Evolutionary conservation across 2,113 vertebrate species (phyloP), one percentile per base, ranked within the genome.

Genomic region (Gyps fulvus): DNA sequence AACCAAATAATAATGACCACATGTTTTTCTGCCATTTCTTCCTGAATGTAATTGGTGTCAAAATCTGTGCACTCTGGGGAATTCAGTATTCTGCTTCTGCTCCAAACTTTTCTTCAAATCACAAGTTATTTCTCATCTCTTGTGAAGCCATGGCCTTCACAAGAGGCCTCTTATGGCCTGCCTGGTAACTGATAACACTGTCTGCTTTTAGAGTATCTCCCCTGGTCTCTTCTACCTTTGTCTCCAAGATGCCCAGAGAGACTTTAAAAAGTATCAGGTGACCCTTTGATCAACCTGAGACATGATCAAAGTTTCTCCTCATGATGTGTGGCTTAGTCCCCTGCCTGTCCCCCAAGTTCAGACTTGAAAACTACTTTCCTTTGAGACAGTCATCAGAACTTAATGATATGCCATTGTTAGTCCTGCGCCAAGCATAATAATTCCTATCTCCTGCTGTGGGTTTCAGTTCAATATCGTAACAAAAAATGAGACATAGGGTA

Each of bases 201-300:
- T 65, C 50, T 91, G 87, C 77, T 87, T 93, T 94, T 63, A 79
- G 77, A 79, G 17, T 59, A 17, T 76, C 40, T 84, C 47, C 50
- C 10, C 15, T 21, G 4, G 25, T 74, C 32, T 87, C 14, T 67
- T 85, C 67, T 79, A 34, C 62, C 42, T 96, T 85, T 95, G 66
- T 93, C 84, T 87, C 34, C 62, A 66, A 59, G 79, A 83, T 94
- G 58, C 43, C 87, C 82, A 80, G 54, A 58, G 81, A 76, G 49
- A 27, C 87, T 83, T 85, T 8, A 22, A 91, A 73, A 90, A 61
- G 66, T 87, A 85, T 96, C 54, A 1, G 78, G 62, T 95, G 82
- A 76, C 78, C 66, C 84, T 97, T 96, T 96, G 96, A 96, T 97
- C 95, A 82, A 66, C 93, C 66, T 69, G 90, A 96, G 87, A 90